These are phyloP conservation scores for Xestia xanthographa DNA, from an alignment of 2,888 invertebrate species.

Conservation along the genomic window DNA sequence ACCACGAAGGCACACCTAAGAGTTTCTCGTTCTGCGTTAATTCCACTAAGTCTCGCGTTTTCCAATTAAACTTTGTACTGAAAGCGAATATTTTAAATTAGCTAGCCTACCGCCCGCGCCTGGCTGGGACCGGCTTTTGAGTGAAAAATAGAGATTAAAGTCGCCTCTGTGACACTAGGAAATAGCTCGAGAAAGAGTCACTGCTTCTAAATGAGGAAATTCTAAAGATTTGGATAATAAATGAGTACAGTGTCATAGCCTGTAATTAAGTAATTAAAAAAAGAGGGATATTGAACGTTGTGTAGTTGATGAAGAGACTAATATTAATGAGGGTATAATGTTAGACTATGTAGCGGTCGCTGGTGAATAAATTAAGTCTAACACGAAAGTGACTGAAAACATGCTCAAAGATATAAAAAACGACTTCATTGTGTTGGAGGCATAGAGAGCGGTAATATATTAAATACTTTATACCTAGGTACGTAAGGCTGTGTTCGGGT, in stretches of 20 bases:
- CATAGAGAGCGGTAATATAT: slow-evolving; percentile 18
- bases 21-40: slow-evolving; percentile 71
- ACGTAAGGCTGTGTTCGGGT: slow-evolving; percentile 29
- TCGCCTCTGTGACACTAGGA: slow-evolving; percentile 39
- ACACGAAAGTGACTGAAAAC: slow-evolving; percentile 2
- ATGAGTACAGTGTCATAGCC: background rate
- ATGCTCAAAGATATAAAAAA: slow-evolving; percentile 14
- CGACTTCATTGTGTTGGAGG: slow-evolving; percentile 19
- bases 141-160: slow-evolving; percentile 61
- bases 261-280: slow-evolving; percentile 10
- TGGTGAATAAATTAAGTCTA: background rate
- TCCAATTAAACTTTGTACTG: slow-evolving; percentile 82
- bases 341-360: background rate
- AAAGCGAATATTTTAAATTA: slow-evolving; percentile 79
- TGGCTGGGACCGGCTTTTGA: slow-evolving; percentile 42
- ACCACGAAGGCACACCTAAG: slow-evolving; percentile 57
- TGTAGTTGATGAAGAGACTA: background rate
- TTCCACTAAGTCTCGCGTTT: slow-evolving; percentile 71
- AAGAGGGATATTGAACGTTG: slow-evolving; percentile 10
- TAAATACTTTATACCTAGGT: slow-evolving; percentile 36
- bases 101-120: slow-evolving; percentile 58
- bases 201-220: slow-evolving; percentile 29
- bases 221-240: slow-evolving; percentile 17
- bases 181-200: slow-evolving; percentile 10
- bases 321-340: slow-evolving; percentile 21